Evolutionary conservation across 2,113 vertebrate species (phyloP).

Genomic region (Melanocharis versteri): DNA sequence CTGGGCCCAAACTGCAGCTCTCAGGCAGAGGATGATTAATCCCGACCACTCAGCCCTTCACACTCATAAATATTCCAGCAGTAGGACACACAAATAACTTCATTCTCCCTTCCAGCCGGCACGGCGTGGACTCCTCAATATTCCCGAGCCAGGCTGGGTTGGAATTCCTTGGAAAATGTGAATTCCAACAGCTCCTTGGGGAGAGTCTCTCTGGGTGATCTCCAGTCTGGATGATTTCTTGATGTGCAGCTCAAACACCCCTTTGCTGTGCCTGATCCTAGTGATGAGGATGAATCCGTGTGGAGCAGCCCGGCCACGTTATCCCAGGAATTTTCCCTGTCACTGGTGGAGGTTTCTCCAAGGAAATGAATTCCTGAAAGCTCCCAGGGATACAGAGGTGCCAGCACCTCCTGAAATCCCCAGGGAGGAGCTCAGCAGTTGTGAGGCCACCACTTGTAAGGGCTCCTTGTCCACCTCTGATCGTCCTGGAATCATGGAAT

Average conservation of each 20-base stretch:
- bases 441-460: not conserved
- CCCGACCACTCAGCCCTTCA: not conserved
- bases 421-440: not conserved
- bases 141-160: not conserved
- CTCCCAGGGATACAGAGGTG: not conserved
- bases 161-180: not conserved
- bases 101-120: not conserved
- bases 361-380: not conserved
- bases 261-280: not conserved
- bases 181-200: not conserved
- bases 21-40: not conserved
- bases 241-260: not conserved
- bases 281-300: not conserved
- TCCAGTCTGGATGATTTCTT: not conserved
- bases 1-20: not conserved
- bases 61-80: not conserved
- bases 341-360: rapidly evolving
- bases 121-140: not conserved
- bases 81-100: not conserved
- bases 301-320: not conserved
- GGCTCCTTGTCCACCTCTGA: not conserved
- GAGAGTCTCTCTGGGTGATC: not conserved
- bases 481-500: not conserved
- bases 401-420: not conserved
- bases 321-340: not conserved